A percentile compares a stretch with the other conserved stretches of the same genome.
These are phyloP conservation scores for Myopa testacea DNA, from an alignment of 2,888 invertebrate genomes.

Conservation along the genomic window DNA sequence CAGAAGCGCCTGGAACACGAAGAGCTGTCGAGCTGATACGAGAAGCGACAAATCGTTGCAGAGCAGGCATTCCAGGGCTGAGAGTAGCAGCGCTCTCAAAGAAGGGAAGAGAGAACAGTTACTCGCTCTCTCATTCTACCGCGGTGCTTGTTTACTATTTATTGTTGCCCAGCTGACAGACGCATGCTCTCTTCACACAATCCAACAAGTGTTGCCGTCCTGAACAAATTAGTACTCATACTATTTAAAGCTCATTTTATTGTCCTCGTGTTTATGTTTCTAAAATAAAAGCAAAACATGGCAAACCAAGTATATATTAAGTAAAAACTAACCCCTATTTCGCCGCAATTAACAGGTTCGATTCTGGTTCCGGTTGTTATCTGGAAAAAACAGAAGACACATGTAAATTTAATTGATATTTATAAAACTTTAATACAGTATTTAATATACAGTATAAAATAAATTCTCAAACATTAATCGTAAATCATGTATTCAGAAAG, in stretches of 20 bases:
- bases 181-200: not conserved
- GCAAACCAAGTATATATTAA: not conserved
- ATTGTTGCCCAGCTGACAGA: constrained; percentile 12
- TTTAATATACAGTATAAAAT: no score
- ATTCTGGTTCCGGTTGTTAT: no score
- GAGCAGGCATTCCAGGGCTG: not conserved
- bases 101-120: not conserved
- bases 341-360: no score
- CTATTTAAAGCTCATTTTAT: not conserved
- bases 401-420: no score
- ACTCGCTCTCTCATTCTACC: not conserved
- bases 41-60: no score
- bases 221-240: not conserved
- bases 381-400: no score
- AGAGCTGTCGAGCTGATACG: not conserved
- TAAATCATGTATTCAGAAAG: no score
- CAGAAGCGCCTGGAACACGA: constrained; percentile 8
- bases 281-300: no score
- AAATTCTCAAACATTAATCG: no score
- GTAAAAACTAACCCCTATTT: not conserved
- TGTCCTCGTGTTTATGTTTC: no score
- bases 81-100: not conserved
- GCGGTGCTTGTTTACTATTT: constrained; percentile 33
- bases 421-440: no score
- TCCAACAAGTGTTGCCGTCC: constrained; percentile 7